phyloP scores from a whole-genome alignment of 1,140 invertebrate genomes.

The Drosophila saltans region DNA sequence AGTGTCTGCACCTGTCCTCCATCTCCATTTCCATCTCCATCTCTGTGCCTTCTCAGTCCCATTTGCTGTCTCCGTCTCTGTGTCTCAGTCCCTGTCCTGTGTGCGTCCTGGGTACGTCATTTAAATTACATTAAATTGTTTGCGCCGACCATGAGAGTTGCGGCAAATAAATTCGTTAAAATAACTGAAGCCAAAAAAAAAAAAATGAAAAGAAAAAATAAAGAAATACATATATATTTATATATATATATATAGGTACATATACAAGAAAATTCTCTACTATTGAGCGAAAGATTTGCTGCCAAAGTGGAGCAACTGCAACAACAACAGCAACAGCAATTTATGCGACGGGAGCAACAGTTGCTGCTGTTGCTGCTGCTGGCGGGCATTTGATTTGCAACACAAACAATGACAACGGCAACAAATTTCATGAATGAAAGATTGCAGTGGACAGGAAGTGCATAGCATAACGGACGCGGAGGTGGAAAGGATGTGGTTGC shows the following conservation, averaged over 20 bases:
- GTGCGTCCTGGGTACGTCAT: slow-evolving; percentile 79
- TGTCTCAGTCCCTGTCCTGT: slow-evolving; percentile 48
- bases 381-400: slow-evolving; percentile 80
- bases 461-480: slow-evolving; percentile 79
- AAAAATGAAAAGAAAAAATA: slow-evolving; percentile 34
- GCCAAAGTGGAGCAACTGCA: slow-evolving; percentile 68
- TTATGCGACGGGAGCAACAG: slow-evolving; percentile 60
- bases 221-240: slow-evolving; percentile 1
- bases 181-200: slow-evolving; percentile 72
- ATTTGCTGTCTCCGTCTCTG: slow-evolving; percentile 8
- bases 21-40: slow-evolving; percentile 15
- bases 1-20: slow-evolving; percentile 52
- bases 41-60: slow-evolving; percentile 1
- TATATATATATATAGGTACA: not conserved
- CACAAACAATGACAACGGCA: slow-evolving; percentile 81
- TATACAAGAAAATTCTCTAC: not conserved
- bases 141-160: slow-evolving; percentile 80
- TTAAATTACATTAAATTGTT: slow-evolving; percentile 83
- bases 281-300: slow-evolving; percentile 59
- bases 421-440: slow-evolving; percentile 83
- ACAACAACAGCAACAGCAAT: slow-evolving; percentile 51
- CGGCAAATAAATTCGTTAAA: slow-evolving; percentile 83
- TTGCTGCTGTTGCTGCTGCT: slow-evolving; percentile 46
- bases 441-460: slow-evolving; percentile 78
- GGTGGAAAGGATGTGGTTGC: slow-evolving; percentile 81